These are phyloP conservation scores for Brachyistius frenatus DNA, from an alignment of 2,113 vertebrate species.

Conservation along the genomic window DNA sequence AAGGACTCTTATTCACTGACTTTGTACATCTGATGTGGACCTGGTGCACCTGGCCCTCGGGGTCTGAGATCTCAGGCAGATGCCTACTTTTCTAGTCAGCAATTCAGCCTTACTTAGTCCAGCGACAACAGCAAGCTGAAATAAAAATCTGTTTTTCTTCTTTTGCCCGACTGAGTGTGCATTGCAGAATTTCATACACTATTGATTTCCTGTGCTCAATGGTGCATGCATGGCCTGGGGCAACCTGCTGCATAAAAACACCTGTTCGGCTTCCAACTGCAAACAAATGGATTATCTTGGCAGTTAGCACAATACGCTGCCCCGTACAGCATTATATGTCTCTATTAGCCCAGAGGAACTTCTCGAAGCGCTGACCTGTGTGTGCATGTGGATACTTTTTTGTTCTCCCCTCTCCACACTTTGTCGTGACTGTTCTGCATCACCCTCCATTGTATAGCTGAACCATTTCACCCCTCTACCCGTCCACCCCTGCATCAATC, in stretches of 20 bases:
- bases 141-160: too few relatives aligned
- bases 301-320: constrained; percentile 17
- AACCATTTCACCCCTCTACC: constrained; percentile 7
- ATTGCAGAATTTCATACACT: background rate
- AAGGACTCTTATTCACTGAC: too few relatives aligned
- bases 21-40: too few relatives aligned
- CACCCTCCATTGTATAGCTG: background rate
- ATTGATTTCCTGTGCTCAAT: constrained; percentile 35
- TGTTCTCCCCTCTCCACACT: background rate
- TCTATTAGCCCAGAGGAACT: constrained; percentile 41
- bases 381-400: background rate
- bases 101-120: too few relatives aligned
- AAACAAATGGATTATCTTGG: constrained; percentile 59
- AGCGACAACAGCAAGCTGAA: too few relatives aligned
- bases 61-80: too few relatives aligned
- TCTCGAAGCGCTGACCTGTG: constrained; percentile 8
- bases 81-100: too few relatives aligned
- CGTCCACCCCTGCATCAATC: constrained; percentile 62
- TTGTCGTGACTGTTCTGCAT: constrained; percentile 54
- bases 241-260: constrained; percentile 44
- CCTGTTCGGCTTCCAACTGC: constrained; percentile 30
- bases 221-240: constrained; percentile 27
- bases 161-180: too few relatives aligned
- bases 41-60: too few relatives aligned
- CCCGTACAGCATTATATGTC: constrained; percentile 19